Conservation (phyloP, 2,888 invertebrate genomes). For the Zootermopsis nevadensis region DNA sequence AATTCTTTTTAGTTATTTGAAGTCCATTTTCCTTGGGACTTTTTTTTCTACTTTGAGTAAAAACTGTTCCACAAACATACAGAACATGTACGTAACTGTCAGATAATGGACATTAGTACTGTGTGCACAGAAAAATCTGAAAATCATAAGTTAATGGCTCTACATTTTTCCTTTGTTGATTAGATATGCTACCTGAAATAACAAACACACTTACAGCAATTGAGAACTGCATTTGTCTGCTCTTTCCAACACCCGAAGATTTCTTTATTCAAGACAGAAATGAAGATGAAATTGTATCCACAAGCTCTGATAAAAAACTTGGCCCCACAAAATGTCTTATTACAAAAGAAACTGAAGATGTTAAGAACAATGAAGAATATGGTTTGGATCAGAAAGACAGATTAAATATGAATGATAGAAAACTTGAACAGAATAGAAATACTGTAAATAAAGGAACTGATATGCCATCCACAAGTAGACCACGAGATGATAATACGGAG, state of each 20-base stretch:
- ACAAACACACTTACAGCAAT: slow-evolving; percentile 57
- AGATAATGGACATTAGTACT: no score
- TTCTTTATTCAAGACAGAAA: slow-evolving; percentile 56
- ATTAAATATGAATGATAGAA: background rate
- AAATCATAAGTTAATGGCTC: background rate
- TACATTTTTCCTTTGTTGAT: slow-evolving; percentile 21
- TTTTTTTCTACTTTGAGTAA: no score
- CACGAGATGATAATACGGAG: background rate
- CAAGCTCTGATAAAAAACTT: background rate
- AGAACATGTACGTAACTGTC: no score
- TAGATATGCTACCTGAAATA: slow-evolving; percentile 58
- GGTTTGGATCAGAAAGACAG: background rate
- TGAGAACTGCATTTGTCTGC: slow-evolving; percentile 58
- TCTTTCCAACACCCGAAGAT: slow-evolving; percentile 59
- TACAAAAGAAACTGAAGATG: background rate
- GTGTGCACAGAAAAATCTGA: no score
- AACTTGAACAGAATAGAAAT: background rate
- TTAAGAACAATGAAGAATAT: background rate
- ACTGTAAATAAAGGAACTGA: background rate
- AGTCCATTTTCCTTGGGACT: no score
- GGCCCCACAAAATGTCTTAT: background rate
- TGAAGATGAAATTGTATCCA: background rate
- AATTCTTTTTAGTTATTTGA: no score
- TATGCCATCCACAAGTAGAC: slow-evolving; percentile 30
- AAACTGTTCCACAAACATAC: no score